Evolutionary conservation across 2,113 vertebrate species (phyloP).

Genomic region (Atlantisia rogersi): DNA sequence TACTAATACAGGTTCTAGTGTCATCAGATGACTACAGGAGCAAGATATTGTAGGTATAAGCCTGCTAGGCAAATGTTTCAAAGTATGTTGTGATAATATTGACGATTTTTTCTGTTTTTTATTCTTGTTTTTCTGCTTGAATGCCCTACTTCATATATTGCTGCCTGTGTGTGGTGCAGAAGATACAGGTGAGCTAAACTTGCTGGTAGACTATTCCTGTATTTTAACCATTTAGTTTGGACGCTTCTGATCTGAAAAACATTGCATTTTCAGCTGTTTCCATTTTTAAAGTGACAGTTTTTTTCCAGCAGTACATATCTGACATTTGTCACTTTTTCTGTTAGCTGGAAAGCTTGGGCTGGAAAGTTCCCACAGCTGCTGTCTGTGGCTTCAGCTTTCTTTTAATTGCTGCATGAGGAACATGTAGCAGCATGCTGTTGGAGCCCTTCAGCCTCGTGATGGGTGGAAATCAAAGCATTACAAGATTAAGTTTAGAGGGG

Average conservation of each 20-base stretch:
- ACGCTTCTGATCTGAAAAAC: neutral
- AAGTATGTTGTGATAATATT: neutral
- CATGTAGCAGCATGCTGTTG: slow-evolving; percentile 13
- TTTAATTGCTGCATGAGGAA: neutral
- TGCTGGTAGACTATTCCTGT: neutral
- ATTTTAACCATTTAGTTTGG: neutral
- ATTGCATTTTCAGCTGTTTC: neutral
- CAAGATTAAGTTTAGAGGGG: neutral
- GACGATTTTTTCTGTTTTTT: neutral
- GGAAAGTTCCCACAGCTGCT: neutral
- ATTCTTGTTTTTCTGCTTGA: neutral
- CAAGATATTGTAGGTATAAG: neutral
- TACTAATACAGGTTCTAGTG: neutral
- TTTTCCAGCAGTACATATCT: neutral
- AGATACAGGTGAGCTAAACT: neutral
- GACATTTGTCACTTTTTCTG: neutral
- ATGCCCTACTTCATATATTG: neutral
- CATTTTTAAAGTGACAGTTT: neutral
- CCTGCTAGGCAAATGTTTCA: neutral
- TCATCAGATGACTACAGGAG: neutral
- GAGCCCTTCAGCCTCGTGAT: neutral
- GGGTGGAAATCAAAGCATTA: slow-evolving; percentile 32
- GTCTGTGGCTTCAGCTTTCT: neutral
- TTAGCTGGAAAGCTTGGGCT: neutral
- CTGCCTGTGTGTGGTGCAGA: neutral